phyloP scores from a whole-genome alignment of 2,888 invertebrate genomes.

The Antheraea yamamai region DNA sequence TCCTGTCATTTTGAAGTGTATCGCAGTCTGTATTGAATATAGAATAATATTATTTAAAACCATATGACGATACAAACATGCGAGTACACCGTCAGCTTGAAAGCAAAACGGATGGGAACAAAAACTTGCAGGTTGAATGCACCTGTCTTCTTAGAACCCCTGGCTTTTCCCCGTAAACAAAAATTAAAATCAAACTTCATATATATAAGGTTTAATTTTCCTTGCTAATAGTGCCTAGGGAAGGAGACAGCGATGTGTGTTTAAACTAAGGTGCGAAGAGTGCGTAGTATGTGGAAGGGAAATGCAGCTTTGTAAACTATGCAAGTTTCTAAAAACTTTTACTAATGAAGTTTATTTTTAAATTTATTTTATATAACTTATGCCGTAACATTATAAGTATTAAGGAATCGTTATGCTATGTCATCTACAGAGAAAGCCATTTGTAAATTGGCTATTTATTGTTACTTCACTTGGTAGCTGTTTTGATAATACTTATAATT shows the following conservation, averaged over 20 bases:
- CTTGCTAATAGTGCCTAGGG: not conserved
- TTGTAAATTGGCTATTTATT: not conserved
- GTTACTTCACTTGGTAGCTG: not conserved
- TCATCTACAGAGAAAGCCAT: not conserved
- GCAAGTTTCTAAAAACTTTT: conserved; percentile 14
- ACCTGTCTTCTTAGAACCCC: conserved; percentile 37
- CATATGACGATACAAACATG: not conserved
- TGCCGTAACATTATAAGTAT: not conserved
- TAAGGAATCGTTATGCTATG: not conserved
- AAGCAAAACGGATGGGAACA: conserved; percentile 37
- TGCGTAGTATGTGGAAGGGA: not conserved
- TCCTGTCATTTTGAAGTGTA: not conserved
- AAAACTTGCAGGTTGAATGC: conserved; percentile 41
- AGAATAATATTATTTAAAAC: not conserved
- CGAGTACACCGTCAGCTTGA: conserved; percentile 22
- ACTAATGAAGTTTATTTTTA: not conserved
- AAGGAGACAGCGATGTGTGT: not conserved
- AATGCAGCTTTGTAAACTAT: conserved; percentile 13
- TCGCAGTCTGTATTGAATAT: not conserved
- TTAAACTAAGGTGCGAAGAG: conserved; percentile 1
- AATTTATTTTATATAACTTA: not conserved
- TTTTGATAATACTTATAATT: not conserved
- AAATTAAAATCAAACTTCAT: not conserved
- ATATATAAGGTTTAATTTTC: not conserved
- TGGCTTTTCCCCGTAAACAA: not conserved